These are phyloP conservation scores for Creontiades dilutus DNA, from an alignment of 2,888 invertebrate species.

Conservation along the genomic window DNA sequence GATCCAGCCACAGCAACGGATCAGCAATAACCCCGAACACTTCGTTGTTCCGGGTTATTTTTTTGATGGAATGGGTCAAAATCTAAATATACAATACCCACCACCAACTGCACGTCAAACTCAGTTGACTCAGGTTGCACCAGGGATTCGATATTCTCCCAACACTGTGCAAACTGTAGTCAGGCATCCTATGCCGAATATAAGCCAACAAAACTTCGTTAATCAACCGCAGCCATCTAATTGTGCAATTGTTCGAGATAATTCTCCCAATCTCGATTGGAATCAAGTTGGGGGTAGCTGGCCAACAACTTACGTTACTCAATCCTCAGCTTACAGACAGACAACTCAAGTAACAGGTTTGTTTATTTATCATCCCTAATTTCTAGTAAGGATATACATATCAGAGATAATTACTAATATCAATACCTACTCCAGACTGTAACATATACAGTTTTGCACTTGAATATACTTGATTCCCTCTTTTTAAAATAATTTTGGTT, in stretches of 20 bases:
- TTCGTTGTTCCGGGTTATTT: constrained; percentile 44
- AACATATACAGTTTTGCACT: no score
- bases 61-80: constrained; percentile 29
- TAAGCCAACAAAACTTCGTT: constrained; percentile 31
- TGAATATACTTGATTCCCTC: no score
- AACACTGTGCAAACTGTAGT: constrained; percentile 17
- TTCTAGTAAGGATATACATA: no score
- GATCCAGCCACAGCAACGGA: constrained; percentile 60
- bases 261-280: constrained; percentile 59
- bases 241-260: constrained; percentile 49
- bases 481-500: no score
- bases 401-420: no score
- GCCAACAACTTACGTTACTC: constrained; percentile 34
- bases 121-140: constrained; percentile 23
- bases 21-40: constrained; percentile 46
- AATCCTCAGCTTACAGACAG: constrained; percentile 50
- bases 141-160: constrained; percentile 35
- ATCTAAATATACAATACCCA: neutral
- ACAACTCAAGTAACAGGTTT: constrained; percentile 38
- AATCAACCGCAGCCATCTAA: constrained; percentile 61
- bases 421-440: no score
- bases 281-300: constrained; percentile 48
- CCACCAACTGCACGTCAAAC: constrained; percentile 9
- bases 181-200: neutral
- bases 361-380: neutral